These are phyloP conservation scores for Channa argus DNA, from an alignment of 2,113 vertebrate genomes.

Conservation along the genomic window DNA sequence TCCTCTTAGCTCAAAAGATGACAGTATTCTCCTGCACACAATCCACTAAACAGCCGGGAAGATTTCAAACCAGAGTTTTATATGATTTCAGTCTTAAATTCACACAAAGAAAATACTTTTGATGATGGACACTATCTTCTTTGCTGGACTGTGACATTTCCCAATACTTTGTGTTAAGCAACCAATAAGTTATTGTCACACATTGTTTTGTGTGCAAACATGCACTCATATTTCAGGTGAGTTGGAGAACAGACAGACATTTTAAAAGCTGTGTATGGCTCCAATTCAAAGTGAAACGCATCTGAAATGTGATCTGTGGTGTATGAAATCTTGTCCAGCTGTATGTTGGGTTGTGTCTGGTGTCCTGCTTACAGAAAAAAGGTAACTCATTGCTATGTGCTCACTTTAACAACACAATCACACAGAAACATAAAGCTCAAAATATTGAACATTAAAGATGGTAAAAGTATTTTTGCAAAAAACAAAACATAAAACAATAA, in stretches of 20 bases:
- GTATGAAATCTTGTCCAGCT: slow-evolving; percentile 67
- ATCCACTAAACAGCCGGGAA: slow-evolving; percentile 54
- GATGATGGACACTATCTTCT: background rate
- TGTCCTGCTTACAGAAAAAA: slow-evolving; percentile 90
- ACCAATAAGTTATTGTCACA: too few species aligned
- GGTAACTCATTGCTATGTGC: slow-evolving; percentile 94
- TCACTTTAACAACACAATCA: slow-evolving; percentile 90
- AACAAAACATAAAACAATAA: slow-evolving; percentile 82
- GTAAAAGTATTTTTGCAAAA: slow-evolving; percentile 95
- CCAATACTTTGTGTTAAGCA: too few species aligned
- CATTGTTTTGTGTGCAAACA: background rate
- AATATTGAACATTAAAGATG: slow-evolving; percentile 96
- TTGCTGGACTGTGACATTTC: too few species aligned
- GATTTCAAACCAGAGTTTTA: slow-evolving; percentile 32
- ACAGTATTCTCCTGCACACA: slow-evolving; percentile 46
- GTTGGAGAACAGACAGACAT: background rate
- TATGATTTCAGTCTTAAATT: background rate
- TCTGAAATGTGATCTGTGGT: slow-evolving; percentile 87
- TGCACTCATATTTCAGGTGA: background rate
- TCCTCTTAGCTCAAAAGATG: slow-evolving; percentile 85
- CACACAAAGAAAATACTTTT: background rate
- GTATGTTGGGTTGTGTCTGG: slow-evolving; percentile 44
- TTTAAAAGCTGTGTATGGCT: slow-evolving; percentile 21
- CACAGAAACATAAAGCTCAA: slow-evolving; percentile 93
- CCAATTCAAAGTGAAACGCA: background rate